A percentile compares a stretch with the other conserved stretches of the same genome.
Conservation (phyloP, 2,797 vertebrate species). For the Sebastes umbrosus region DNA sequence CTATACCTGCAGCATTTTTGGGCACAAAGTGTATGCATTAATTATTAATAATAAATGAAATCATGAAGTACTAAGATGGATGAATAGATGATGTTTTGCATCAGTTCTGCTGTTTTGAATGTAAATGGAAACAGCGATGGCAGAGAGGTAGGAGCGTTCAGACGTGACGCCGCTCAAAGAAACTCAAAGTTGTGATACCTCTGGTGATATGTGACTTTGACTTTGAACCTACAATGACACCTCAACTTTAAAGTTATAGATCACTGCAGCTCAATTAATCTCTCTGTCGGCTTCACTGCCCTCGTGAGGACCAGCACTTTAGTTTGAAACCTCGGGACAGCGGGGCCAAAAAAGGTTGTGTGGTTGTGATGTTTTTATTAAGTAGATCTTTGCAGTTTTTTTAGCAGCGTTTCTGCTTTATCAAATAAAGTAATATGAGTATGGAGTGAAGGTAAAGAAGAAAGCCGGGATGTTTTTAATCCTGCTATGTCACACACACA, state of each 20-base stretch:
- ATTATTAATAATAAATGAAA: no score
- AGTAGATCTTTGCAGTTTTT: no score
- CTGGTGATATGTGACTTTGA: conserved; percentile 5
- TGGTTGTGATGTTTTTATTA: no score
- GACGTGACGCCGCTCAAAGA: not conserved
- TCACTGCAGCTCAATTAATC: conserved; percentile 6
- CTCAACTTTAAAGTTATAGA: not conserved
- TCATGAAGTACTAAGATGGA: not conserved
- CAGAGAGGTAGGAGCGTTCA: not conserved
- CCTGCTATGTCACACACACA: not conserved
- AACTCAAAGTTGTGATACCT: not conserved
- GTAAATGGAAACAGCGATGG: not conserved
- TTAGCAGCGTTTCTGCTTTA: not conserved
- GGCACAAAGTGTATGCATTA: no score
- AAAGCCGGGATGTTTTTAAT: not conserved
- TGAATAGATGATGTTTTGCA: not conserved
- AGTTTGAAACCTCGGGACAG: not conserved
- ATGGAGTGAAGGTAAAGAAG: not conserved
- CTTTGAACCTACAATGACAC: conserved; percentile 10
- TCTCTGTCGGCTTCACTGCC: not conserved
- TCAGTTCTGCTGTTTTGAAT: not conserved
- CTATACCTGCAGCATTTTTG: no score
- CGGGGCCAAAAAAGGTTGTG: no score
- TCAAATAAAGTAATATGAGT: not conserved
- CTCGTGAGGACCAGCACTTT: not conserved